Conservation (phyloP, 1,140 invertebrate genomes). For the Cylas formicarius region DNA sequence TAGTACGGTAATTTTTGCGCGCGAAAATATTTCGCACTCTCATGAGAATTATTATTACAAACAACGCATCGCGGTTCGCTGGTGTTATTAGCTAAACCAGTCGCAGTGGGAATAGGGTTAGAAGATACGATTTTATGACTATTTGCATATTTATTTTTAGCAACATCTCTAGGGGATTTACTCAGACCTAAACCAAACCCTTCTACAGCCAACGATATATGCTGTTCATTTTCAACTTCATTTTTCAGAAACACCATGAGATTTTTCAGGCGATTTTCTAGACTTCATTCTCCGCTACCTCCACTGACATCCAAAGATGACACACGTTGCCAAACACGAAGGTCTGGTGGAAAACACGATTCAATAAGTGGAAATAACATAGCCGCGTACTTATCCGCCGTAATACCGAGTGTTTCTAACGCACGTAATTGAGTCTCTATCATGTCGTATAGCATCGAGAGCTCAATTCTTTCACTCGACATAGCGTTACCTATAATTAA, state of each 20-base stretch:
- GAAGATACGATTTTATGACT: slow-evolving; percentile 4
- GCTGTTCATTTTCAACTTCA: slow-evolving; percentile 33
- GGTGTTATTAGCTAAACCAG: too few relatives aligned
- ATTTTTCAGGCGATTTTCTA: slow-evolving; percentile 17
- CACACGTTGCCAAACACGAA: slow-evolving; percentile 33
- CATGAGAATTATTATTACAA: too few relatives aligned
- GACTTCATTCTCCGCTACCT: background rate
- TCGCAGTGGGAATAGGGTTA: slow-evolving; percentile 5
- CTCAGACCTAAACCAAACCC: too few relatives aligned
- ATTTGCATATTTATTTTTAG: background rate
- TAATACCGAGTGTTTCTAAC: slow-evolving; percentile 37
- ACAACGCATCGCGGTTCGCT: too few relatives aligned
- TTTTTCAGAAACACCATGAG: slow-evolving; percentile 26
- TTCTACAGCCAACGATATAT: slow-evolving; percentile 17
- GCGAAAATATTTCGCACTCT: too few relatives aligned
- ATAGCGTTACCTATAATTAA: too few relatives aligned
- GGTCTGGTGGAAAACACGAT: slow-evolving; percentile 34
- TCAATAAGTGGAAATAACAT: slow-evolving; percentile 40
- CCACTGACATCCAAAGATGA: too few relatives aligned
- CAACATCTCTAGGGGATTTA: background rate
- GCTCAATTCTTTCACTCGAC: too few relatives aligned
- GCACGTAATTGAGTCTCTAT: slow-evolving; percentile 31
- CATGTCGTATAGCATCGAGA: too few relatives aligned
- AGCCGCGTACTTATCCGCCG: slow-evolving; percentile 34
- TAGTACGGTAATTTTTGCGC: too few relatives aligned